Conservation (phyloP, 2,888 invertebrate species). For the Galeopsomyia nigrocyanea region DNA sequence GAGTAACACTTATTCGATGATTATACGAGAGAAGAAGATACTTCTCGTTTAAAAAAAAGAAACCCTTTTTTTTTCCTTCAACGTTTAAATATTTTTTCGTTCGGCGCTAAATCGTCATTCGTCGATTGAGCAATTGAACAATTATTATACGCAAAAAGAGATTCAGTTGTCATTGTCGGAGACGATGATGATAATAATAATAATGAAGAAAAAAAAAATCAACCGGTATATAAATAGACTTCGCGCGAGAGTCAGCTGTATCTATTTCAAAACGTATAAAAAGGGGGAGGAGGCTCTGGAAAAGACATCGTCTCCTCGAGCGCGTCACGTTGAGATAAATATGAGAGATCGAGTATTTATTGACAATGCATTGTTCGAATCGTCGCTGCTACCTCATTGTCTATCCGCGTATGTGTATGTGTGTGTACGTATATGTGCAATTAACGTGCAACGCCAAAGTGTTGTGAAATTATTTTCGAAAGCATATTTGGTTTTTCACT, state of each 20-base stretch:
- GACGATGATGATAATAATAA: no score
- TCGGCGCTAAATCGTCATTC: constrained; percentile 13
- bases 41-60: no score
- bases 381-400: constrained; percentile 26
- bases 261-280: constrained; percentile 17
- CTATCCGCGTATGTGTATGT: constrained; percentile 7
- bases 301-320: not conserved
- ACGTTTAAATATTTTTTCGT: not conserved
- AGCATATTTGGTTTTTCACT: not conserved
- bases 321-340: constrained; percentile 29
- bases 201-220: no score
- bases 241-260: not conserved
- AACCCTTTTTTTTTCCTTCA: no score
- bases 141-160: not conserved
- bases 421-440: constrained; percentile 2
- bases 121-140: no score
- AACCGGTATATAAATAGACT: constrained; percentile 23
- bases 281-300: not conserved
- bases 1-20: no score
- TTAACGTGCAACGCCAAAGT: constrained; percentile 21
- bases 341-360: constrained; percentile 33
- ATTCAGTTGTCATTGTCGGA: not conserved
- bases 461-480: constrained; percentile 22
- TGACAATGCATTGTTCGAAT: constrained; percentile 35
- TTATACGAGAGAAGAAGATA: no score